Conservation (phyloP, 2,797 vertebrate species). For the Paedocypris micromegethes region DNA sequence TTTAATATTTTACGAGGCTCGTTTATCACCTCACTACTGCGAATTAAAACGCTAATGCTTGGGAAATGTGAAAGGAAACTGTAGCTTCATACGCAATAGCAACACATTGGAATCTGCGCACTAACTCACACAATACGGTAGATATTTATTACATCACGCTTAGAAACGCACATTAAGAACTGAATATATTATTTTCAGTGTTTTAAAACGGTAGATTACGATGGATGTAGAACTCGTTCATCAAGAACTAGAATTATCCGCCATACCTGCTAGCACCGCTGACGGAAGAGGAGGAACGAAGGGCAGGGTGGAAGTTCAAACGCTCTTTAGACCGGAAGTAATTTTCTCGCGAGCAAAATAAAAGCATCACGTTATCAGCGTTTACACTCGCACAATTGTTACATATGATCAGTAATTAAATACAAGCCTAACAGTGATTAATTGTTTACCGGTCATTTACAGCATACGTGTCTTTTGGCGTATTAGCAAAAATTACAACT, state of each 20-base stretch:
- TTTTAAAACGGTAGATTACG: constrained; percentile 55
- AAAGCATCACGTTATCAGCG: background rate
- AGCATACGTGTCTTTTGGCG: too few species aligned
- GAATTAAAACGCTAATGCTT: too few species aligned
- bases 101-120: too few species aligned
- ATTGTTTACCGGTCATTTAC: too few species aligned
- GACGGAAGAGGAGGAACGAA: constrained; percentile 70
- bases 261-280: constrained; percentile 70
- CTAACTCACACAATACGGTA: constrained; percentile 1
- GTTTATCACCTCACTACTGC: background rate
- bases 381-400: background rate
- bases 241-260: constrained; percentile 35
- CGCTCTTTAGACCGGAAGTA: constrained; percentile 22
- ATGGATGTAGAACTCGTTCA: constrained; percentile 53
- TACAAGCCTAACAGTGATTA: too few species aligned
- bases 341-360: constrained; percentile 9
- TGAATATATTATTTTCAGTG: accelerated
- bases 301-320: constrained; percentile 51
- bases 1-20: background rate
- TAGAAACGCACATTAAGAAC: accelerated
- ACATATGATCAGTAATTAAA: too few species aligned
- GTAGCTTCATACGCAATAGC: too few species aligned
- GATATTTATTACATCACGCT: accelerated
- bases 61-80: too few species aligned
- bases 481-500: too few species aligned